phyloP scores from a whole-genome alignment of 2,113 vertebrate genomes.

The cattle (Bos taurus) region DNA sequence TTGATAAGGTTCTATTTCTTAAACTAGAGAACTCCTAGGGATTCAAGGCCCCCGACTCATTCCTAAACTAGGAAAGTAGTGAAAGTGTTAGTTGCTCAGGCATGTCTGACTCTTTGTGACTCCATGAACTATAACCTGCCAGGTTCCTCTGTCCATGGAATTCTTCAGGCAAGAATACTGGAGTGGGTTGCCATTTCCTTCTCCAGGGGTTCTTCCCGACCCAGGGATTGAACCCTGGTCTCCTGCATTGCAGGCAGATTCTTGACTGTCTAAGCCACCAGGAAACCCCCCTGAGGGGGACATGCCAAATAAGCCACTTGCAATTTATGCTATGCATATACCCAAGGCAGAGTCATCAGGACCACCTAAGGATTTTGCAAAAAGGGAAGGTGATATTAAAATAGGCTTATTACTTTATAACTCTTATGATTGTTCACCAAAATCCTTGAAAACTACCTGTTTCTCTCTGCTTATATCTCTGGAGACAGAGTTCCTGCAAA shows the following conservation, averaged over 20 bases:
- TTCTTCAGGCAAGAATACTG: not conserved
- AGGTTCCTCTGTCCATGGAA: not conserved
- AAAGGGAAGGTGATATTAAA: not conserved
- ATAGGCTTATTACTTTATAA: not conserved
- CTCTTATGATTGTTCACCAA: not conserved
- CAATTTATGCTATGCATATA: not conserved
- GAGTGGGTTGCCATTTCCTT: not conserved
- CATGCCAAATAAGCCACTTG: not conserved
- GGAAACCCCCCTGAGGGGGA: not conserved
- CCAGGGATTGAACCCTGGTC: not conserved
- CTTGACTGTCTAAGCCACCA: not conserved
- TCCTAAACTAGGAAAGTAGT: not conserved
- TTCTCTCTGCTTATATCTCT: not conserved
- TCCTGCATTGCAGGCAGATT: not conserved
- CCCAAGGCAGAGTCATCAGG: not conserved
- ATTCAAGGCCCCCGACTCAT: not conserved
- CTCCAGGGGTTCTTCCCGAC: not conserved
- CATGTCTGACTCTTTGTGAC: not conserved
- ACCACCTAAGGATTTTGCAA: not conserved
- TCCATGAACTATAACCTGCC: not conserved
- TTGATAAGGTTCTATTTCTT: not conserved
- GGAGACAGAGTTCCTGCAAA: not conserved
- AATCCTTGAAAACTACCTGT: not conserved
- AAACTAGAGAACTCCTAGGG: not conserved
- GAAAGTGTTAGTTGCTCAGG: not conserved